Base-by-base conservation (phyloP, 92 coral and sea anemone species). In the Chrysogorgia sp. region DNA sequence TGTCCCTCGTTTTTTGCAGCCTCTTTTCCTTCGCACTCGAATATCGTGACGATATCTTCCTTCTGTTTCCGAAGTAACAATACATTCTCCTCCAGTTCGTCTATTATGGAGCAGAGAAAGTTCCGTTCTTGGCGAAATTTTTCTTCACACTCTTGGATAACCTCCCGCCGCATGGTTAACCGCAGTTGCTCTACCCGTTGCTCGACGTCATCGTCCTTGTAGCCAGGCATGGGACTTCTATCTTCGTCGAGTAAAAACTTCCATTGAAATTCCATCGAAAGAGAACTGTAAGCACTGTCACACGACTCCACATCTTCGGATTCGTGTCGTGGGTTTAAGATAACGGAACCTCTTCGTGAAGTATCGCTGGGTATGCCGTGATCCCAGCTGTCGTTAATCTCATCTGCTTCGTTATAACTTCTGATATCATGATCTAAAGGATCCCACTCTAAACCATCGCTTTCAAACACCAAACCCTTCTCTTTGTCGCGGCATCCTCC, bases 41-140 rank as follows among this genome's bases (percentile, higher is more conserved):
- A 89, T 45, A 91, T 91, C 64, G 85, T 88, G 10, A 90, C 97
- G 15, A 91, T 87, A 61, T 91, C 91, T 47, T 77, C 69, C 67
- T 91, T 91, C 81, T 91, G 97, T 2, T 60, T 48, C 49, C 84
- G 81, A 67, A 91, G 82, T 37, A 84, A 55, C 28, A 63, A 71
- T 17, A 91, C 80, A 0, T 83, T 92, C 34, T 91, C 97, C 29
- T 91, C 87, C 12, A 91, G 79, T 41, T 86, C 90, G 28, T 86
- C 87, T 29, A 91, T 84, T 28, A 84, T 81, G 1, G 87, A 85
- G 13, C 67, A 78, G 15, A 86, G 68, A 71, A 80, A 83, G 5
- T 67, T 71, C 20, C 86, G 47, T 53, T 91, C 97, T 5, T 71
- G 63, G 10, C 50, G 76, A 60, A 83, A 86, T 32, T 69, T 78